phyloP scores from a whole-genome alignment of 1,140 invertebrate genomes.

The Halesus radiatus region DNA sequence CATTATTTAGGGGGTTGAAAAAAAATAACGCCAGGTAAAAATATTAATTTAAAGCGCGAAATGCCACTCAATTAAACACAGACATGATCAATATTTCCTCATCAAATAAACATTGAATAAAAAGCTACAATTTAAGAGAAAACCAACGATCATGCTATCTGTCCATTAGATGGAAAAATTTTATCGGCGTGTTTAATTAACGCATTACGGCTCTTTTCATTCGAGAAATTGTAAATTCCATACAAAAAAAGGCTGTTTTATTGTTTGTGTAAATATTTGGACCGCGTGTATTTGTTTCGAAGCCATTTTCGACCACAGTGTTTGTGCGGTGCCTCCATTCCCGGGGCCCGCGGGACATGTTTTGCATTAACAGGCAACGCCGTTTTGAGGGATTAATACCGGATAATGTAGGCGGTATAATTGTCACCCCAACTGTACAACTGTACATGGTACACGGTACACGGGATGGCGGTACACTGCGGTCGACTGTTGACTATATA shows the following conservation, averaged over 20 bases:
- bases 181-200: conserved; percentile 42
- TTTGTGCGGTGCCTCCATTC: conserved; percentile 28
- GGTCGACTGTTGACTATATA: neutral
- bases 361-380: conserved; percentile 53
- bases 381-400: conserved; percentile 51
- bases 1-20: too few species aligned
- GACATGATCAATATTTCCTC: conserved; percentile 40
- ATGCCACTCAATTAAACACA: conserved; percentile 8
- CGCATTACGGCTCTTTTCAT: conserved; percentile 41
- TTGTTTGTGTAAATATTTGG: conserved; percentile 43
- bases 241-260: conserved; percentile 43
- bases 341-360: conserved; percentile 43
- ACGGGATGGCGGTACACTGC: neutral
- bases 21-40: too few species aligned
- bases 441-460: neutral
- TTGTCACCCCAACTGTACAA: conserved; percentile 35
- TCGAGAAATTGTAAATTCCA: conserved; percentile 39
- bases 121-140: conserved; percentile 32
- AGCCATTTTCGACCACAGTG: conserved; percentile 40
- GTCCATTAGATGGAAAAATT: conserved; percentile 39
- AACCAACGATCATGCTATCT: conserved; percentile 38
- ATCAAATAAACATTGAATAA: conserved; percentile 34
- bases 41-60: neutral
- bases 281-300: conserved; percentile 34
- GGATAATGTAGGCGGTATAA: conserved; percentile 50